Evolutionary conservation across 2,113 vertebrate species (phyloP), one percentile per base, ranked within the genome.

Genomic region (Anser cygnoides): DNA sequence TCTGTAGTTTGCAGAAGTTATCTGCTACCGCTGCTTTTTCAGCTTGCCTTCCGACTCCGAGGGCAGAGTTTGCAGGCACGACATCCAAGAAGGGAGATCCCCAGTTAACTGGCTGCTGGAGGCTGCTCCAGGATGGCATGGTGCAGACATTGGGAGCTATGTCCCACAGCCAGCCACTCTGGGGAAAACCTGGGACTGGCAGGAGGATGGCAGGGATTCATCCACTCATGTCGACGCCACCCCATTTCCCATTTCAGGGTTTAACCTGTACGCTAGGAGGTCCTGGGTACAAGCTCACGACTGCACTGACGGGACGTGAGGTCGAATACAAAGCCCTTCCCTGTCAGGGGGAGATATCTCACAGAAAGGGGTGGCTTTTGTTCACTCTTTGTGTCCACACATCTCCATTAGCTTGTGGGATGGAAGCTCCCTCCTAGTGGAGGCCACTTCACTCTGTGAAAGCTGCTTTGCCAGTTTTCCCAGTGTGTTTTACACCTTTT

Each of bases 1-100:
- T 92, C 77, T 73, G 70, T 84, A 66, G 62, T 82, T 76, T 82
- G 49, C 10, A 70, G 62, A 44, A 87, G 68, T 63, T 75, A 67
- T 33, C 90, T 93, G 89, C 90, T 84, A 59, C 28, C 0, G 0
- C 31, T 94, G 67, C 50, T n/a, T 80, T 88, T 94, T 76, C 3
- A 1, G 1, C 84, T 74, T 74, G 11, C 76, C 25, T 89, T 43
- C 68, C 29, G 72, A 25, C 26, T 85, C 26, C 71, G 66, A 26
- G 37, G 85, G 44, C 67, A 84, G 89, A 74, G 50, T 6, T 77
- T 72, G 17, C 76, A 92, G 75, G 44, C 58, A 37, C 21, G 67
- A 80, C 79, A 23, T 37, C 67, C 26, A 79, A 73, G 49, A 65
- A 4, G 3, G 26, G 13, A 5, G 13, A 13, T 43, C 54, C 76